Conservation (phyloP, 2,888 invertebrate genomes). For the Hypomecis punctinalis region DNA sequence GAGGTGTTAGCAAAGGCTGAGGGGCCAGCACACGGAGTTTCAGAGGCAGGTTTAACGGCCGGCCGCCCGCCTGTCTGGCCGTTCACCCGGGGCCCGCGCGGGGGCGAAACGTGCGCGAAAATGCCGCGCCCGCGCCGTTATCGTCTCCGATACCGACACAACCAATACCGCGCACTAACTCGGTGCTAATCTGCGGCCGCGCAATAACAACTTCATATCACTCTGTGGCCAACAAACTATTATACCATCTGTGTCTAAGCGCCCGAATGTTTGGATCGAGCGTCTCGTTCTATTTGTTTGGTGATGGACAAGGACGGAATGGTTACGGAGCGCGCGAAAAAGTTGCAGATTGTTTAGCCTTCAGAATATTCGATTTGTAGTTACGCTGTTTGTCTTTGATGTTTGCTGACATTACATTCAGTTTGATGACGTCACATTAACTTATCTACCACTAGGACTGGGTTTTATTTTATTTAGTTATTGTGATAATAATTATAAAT, state of each 20-base stretch:
- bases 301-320: constrained; percentile 23
- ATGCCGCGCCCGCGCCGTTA: constrained; percentile 79
- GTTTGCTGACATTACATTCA: constrained; percentile 16
- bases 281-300: constrained; percentile 24
- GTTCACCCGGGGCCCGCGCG: constrained; percentile 83
- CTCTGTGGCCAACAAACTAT: not conserved
- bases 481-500: not conserved
- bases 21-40: constrained; percentile 69
- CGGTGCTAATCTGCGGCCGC: constrained; percentile 9
- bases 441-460: not conserved
- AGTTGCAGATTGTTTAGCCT: constrained; percentile 15
- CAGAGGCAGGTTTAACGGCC: constrained; percentile 82
- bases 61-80: constrained; percentile 82
- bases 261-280: constrained; percentile 23
- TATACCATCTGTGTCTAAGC: constrained; percentile 11
- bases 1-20: constrained; percentile 57
- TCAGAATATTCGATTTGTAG: constrained; percentile 15
- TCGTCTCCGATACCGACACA: constrained; percentile 44
- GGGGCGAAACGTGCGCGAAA: constrained; percentile 80
- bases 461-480: not conserved
- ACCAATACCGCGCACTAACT: constrained; percentile 26
- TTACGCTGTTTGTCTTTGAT: constrained; percentile 19
- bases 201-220: not conserved
- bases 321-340: constrained; percentile 15
- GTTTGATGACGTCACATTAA: no score